Evolutionary conservation across 1,140 invertebrate genomes (phyloP), one percentile per base, ranked within the genome.

Genomic region (Drosophila watanabei): DNA sequence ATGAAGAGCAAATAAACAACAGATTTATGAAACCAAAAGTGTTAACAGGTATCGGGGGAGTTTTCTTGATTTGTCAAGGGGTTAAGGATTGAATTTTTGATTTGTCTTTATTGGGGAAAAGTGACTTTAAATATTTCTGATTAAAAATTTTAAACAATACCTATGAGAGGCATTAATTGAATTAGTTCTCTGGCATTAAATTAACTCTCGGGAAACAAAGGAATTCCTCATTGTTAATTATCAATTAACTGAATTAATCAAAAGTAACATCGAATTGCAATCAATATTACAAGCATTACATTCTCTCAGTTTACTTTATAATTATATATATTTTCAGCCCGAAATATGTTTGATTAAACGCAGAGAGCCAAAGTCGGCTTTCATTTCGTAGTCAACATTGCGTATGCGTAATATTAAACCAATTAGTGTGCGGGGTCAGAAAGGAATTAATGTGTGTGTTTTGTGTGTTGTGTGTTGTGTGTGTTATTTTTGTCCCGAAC

Each of bases 1-100:
- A 89, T 88, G 80, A 89, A 88, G 80, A 88, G 63, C 61, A 76
- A 89, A 89, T 63, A 62, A 51, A 60, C 81, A 87, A 75, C 63
- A 69, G 58, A 78, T 79, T 79, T 79, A 20, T 33, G 43, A 49
- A 59, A 43, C 32, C 14, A 28, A 78, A 45, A 35, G 68, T 49
- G 41, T 24, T 14, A n/a, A n/a, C 68, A 72, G 51, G 41, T 72
- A 71, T 71, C 70, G 60, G 69, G 69, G 24, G 33, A 57, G 69
- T 68, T 57, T 45, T 64, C 30, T 69, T 41, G 65, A 49, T 28
- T 54, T 70, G 28, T 51, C 18, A 45, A 14, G 56, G 52, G 54
- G 64, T 37, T 48, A 62, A 62, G 16, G 64, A 18, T 24, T 11
- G 16, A 56, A 18, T 24, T 11, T 45, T 18, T 48, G 43, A 39